Evolutionary conservation across 2,797 vertebrate species (phyloP).

Genomic region (Psittacula echo): DNA sequence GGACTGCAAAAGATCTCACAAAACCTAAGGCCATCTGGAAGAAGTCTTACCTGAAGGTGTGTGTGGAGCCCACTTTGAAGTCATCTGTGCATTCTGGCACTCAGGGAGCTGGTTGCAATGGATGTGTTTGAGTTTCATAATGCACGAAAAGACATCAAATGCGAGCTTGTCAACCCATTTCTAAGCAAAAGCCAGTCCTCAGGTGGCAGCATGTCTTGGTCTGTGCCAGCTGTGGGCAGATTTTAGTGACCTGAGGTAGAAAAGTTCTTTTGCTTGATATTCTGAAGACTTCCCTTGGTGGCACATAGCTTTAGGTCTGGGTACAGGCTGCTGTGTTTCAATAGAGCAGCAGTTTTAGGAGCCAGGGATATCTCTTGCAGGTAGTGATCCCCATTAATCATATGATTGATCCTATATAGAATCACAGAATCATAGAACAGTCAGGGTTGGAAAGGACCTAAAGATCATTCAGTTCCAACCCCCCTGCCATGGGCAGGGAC

Average conservation of each 20-base stretch:
- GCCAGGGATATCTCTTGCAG: background rate
- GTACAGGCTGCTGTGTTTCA: background rate
- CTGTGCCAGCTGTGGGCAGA: background rate
- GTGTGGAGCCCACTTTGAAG: background rate
- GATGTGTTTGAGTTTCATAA: background rate
- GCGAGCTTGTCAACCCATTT: background rate
- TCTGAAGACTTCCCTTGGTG: background rate
- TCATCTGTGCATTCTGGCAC: background rate
- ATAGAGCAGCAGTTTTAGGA: background rate
- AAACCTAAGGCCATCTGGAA: background rate
- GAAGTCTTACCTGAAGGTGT: background rate
- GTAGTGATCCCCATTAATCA: background rate
- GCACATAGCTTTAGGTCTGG: background rate
- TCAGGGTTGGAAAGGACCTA: background rate
- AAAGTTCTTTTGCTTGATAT: background rate
- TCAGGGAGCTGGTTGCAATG: background rate
- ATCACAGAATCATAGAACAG: background rate
- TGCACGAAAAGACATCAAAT: background rate
- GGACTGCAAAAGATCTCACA: background rate
- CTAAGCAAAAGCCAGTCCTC: background rate
- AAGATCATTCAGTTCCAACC: background rate
- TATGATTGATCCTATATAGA: accelerated
- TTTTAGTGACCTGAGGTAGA: background rate
- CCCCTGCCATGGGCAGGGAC: background rate
- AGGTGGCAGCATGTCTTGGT: background rate